Evolutionary conservation across 53 echinoderm and acorn worm genomes (phyloP).

Genomic region (Paracentrotus lividus): DNA sequence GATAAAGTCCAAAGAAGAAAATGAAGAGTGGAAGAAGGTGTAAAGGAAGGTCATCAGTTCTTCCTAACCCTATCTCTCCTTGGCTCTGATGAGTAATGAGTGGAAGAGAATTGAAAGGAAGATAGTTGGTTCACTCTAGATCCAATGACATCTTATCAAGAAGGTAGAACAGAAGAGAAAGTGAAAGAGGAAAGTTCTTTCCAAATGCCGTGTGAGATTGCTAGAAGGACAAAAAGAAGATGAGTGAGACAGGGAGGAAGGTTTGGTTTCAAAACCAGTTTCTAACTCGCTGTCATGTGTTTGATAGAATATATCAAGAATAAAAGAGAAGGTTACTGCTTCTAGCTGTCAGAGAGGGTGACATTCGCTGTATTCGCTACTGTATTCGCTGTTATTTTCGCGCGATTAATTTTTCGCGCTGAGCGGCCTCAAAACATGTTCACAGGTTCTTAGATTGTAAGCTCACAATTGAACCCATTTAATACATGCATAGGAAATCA

Average conservation of each 20-base stretch:
- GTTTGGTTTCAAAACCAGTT: background rate
- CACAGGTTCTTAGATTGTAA: no score
- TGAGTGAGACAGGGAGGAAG: background rate
- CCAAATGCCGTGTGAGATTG: no score
- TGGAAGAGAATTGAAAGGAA: no score
- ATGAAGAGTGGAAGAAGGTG: background rate
- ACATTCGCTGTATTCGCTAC: no score
- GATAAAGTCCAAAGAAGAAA: background rate
- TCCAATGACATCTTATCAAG: no score
- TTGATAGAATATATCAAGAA: background rate
- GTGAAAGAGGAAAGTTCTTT: no score
- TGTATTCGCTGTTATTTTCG: no score
- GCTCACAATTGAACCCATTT: no score
- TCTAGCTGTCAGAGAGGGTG: background rate
- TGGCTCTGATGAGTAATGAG: background rate
- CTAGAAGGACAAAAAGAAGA: background rate
- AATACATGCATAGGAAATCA: no score
- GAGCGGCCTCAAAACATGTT: no score
- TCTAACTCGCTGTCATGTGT: background rate
- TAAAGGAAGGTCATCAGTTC: background rate
- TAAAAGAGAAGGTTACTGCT: background rate
- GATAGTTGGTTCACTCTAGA: no score
- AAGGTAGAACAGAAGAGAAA: background rate
- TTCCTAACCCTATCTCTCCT: background rate
- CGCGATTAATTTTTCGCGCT: no score